A percentile compares a stretch with the other conserved stretches of the same genome.
These are phyloP conservation scores for Scytalopus superciliaris DNA, from an alignment of 2,113 vertebrate species.

Conservation along the genomic window DNA sequence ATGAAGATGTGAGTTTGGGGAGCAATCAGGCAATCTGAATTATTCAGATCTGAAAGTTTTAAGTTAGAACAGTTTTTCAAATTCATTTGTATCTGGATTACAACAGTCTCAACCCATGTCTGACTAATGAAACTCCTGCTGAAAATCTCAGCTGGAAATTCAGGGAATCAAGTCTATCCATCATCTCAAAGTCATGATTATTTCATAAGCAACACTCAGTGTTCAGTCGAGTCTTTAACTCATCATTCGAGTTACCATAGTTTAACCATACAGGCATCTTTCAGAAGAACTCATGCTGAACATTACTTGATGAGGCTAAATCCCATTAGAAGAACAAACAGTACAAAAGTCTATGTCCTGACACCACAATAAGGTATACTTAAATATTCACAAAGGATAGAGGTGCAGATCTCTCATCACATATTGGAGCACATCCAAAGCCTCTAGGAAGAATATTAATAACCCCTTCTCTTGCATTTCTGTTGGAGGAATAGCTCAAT, in stretches of 20 bases:
- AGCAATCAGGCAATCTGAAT: conserved; percentile 66
- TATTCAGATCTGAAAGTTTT: conserved; percentile 67
- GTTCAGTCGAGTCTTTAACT: conserved; percentile 78
- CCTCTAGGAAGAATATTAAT: conserved; percentile 50
- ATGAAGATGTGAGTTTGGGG: conserved; percentile 64
- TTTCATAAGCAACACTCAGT: conserved; percentile 76
- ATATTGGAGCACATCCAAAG: conserved; percentile 21
- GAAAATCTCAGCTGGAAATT: conserved; percentile 79
- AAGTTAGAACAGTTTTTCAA: conserved; percentile 65
- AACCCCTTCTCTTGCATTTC: background rate
- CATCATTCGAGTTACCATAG: conserved; percentile 63
- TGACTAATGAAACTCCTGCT: conserved; percentile 75
- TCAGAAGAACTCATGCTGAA: conserved; percentile 72
- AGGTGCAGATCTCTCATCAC: conserved; percentile 19
- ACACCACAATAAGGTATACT: background rate
- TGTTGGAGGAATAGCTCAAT: conserved; percentile 30
- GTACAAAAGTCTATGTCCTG: conserved; percentile 8
- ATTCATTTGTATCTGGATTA: conserved; percentile 68
- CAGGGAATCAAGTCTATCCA: conserved; percentile 69
- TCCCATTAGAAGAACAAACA: conserved; percentile 65
- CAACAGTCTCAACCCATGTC: conserved; percentile 53
- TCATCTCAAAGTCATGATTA: conserved; percentile 76
- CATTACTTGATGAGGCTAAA: conserved; percentile 59
- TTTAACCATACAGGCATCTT: conserved; percentile 66
- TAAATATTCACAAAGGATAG: conserved; percentile 50